Percentiles rank a stretch among this genome's conserved stretches.
Evolutionary conservation across 1,140 invertebrate genomes (phyloP).

Genomic region (Anadara kagoshimensis): DNA sequence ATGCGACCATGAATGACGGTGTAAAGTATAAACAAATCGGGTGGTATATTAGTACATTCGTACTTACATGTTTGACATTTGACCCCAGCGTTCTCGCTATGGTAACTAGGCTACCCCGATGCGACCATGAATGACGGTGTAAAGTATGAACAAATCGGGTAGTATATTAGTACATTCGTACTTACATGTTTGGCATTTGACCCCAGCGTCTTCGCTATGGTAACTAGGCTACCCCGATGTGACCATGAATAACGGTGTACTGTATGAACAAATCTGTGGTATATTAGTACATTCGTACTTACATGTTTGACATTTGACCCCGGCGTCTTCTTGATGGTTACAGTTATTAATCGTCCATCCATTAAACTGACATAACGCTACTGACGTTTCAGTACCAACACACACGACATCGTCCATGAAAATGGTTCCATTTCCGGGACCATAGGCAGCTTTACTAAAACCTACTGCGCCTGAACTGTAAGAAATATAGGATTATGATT

Average conservation of each 20-base stretch:
- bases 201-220: too few relatives aligned
- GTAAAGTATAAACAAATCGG: too few relatives aligned
- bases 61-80: too few relatives aligned
- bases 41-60: too few relatives aligned
- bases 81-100: not conserved
- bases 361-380: slow-evolving; percentile 81
- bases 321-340: slow-evolving; percentile 79
- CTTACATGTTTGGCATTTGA: not conserved
- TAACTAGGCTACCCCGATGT: too few relatives aligned
- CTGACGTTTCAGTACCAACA: slow-evolving; percentile 80
- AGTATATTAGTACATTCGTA: too few relatives aligned
- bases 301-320: slow-evolving; percentile 46
- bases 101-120: not conserved
- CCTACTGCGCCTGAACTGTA: slow-evolving; percentile 25
- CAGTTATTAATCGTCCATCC: slow-evolving; percentile 86
- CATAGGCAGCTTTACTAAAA: slow-evolving; percentile 10
- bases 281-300: not conserved
- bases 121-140: too few relatives aligned
- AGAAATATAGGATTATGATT: not conserved
- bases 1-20: too few relatives aligned
- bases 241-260: too few relatives aligned
- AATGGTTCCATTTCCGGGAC: slow-evolving; percentile 19
- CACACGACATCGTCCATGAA: slow-evolving; percentile 82
- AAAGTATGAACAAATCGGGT: not conserved
- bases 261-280: not conserved